Percentiles rank a stretch among this genome's conserved stretches.
Conservation (phyloP, 1,140 invertebrate genomes). For the Centruroides vittatus region DNA sequence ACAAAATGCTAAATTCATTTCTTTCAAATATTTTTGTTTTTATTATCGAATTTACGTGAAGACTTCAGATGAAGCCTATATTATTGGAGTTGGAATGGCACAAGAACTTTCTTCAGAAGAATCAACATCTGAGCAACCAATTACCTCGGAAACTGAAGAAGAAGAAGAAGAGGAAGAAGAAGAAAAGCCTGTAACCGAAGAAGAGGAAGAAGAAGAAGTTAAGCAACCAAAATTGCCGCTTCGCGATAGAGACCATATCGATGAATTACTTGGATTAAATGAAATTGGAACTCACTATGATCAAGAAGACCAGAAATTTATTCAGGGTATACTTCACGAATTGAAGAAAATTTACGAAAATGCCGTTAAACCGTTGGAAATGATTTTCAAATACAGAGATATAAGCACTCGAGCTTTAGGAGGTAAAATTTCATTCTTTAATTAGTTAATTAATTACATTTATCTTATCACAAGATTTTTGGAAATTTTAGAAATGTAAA, state of each 20-base stretch:
- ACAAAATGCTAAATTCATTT: not conserved
- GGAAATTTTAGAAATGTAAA: too few species aligned
- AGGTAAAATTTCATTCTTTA: not conserved
- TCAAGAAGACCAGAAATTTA: slow-evolving; percentile 37
- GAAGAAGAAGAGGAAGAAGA: not conserved
- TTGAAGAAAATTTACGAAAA: slow-evolving; percentile 74
- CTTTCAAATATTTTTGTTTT: not conserved
- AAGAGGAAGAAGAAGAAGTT: slow-evolving; percentile 6
- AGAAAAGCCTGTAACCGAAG: slow-evolving; percentile 1
- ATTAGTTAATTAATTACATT: too few species aligned
- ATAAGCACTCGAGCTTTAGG: slow-evolving; percentile 56
- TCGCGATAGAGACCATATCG: slow-evolving; percentile 52
- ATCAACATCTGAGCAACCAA: slow-evolving; percentile 1
- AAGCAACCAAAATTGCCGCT: not conserved
- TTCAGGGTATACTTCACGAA: slow-evolving; percentile 62
- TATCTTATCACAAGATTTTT: too few species aligned
- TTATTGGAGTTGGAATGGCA: slow-evolving; percentile 6
- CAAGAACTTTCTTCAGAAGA: slow-evolving; percentile 4
- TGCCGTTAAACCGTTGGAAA: slow-evolving; percentile 77
- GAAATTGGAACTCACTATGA: slow-evolving; percentile 42
- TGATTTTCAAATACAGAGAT: slow-evolving; percentile 78
- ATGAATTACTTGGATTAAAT: slow-evolving; percentile 60
- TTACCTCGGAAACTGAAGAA: not conserved
- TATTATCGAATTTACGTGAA: not conserved
- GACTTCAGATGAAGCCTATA: slow-evolving; percentile 3